phyloP scores from a whole-genome alignment of 2,797 vertebrate genomes.

The Iguana delicatissima region DNA sequence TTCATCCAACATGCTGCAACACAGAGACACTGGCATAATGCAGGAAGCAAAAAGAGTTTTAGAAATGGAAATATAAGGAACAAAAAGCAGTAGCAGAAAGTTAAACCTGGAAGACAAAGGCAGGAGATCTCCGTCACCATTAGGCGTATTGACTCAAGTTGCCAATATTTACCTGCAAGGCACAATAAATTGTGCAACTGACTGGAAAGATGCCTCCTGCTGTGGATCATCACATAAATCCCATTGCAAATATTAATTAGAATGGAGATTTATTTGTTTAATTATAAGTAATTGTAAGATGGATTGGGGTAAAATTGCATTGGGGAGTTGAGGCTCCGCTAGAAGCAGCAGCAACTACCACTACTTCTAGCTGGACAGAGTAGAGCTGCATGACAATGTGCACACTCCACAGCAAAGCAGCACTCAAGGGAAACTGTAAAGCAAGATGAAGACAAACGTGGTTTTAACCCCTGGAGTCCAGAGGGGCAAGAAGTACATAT shows the following conservation, averaged over 20 bases:
- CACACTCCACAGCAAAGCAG: slow-evolving; percentile 29
- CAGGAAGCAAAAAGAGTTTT: neutral
- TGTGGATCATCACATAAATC: slow-evolving; percentile 76
- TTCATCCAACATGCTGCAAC: neutral
- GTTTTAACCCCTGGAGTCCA: no score
- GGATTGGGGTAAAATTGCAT: slow-evolving; percentile 55
- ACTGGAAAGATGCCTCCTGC: slow-evolving; percentile 74
- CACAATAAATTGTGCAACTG: slow-evolving; percentile 66
- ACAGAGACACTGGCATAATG: neutral
- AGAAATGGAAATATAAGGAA: neutral
- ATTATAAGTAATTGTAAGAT: slow-evolving; percentile 69
- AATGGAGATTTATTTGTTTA: slow-evolving; percentile 81
- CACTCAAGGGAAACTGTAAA: slow-evolving; percentile 6
- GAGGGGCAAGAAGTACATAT: no score
- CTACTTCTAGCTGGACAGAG: slow-evolving; percentile 1
- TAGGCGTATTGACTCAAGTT: slow-evolving; percentile 71
- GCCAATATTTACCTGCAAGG: slow-evolving; percentile 65
- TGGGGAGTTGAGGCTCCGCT: neutral
- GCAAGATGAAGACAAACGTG: fast-evolving
- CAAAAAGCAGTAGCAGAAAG: neutral
- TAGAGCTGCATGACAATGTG: neutral
- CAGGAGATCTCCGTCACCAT: slow-evolving; percentile 66
- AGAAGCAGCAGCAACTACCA: neutral
- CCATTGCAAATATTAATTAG: slow-evolving; percentile 78
- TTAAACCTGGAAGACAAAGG: slow-evolving; percentile 58